These are phyloP conservation scores for Smutsia temminckii DNA, from an alignment of 2,797 vertebrate species.

Conservation along the genomic window DNA sequence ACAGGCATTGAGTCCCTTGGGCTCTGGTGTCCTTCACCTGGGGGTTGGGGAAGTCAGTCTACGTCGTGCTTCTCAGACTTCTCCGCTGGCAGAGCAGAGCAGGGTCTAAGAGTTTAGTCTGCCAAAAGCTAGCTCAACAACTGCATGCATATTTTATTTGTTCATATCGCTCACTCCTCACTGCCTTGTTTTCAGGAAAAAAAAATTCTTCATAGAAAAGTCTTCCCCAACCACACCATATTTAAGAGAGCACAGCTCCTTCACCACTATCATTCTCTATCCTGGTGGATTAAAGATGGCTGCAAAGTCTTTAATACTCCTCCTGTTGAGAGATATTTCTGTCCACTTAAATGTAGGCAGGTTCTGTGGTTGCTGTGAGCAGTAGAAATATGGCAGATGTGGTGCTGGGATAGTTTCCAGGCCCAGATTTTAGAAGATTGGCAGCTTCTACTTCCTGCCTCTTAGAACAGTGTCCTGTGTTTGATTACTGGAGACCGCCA, in stretches of 20 bases:
- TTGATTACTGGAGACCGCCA: not conserved
- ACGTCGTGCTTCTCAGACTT: not conserved
- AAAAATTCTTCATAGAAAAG: not conserved
- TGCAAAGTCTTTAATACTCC: not conserved
- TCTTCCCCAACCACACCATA: not conserved
- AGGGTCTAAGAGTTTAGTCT: not conserved
- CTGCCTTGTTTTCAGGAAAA: not conserved
- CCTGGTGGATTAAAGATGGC: not conserved
- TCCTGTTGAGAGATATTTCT: not conserved
- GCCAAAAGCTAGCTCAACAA: not conserved
- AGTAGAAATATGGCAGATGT: not conserved
- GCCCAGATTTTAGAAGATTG: not conserved
- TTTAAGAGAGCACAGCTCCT: not conserved
- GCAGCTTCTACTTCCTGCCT: not conserved
- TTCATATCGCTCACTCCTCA: not conserved
- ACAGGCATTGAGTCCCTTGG: not conserved
- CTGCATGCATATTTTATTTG: not conserved
- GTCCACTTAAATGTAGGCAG: not conserved
- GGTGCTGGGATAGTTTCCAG: not conserved
- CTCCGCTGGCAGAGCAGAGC: not conserved
- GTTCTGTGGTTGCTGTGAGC: constrained; percentile 1
- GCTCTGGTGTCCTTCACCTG: not conserved
- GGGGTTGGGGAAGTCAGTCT: not conserved
- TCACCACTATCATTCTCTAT: not conserved
- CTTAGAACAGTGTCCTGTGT: not conserved